Evolutionary conservation across 2,888 invertebrate genomes (phyloP).

Genomic region (Drosophila pseudotakahashii): DNA sequence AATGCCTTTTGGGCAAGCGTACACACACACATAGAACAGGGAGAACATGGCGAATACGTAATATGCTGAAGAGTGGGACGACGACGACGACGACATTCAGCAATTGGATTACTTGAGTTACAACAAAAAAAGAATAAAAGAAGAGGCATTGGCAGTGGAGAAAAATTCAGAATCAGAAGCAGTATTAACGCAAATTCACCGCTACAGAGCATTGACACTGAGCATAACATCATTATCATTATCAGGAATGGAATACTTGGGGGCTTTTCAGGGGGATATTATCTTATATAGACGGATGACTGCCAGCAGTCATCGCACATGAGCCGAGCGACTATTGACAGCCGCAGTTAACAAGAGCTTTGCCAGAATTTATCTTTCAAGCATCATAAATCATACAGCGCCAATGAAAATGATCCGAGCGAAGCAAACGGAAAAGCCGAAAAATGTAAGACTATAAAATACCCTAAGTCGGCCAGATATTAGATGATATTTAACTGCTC

Average conservation of each 20-base stretch:
- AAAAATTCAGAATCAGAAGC: constrained; percentile 11
- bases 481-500: too few species aligned
- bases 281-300: constrained; percentile 26
- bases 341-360: constrained; percentile 74
- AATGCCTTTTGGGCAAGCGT: constrained; percentile 46
- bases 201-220: constrained; percentile 75
- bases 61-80: constrained; percentile 41
- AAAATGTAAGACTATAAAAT: background rate
- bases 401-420: constrained; percentile 17
- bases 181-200: constrained; percentile 54
- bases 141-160: constrained; percentile 3
- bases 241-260: background rate
- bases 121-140: background rate
- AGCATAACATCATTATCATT: constrained; percentile 40
- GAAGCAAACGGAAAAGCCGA: background rate
- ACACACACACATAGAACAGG: background rate
- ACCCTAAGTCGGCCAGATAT: background rate
- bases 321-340: constrained; percentile 66
- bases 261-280: background rate
- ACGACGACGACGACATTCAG: constrained; percentile 10
- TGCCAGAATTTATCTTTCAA: constrained; percentile 75
- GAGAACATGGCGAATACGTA: constrained; percentile 63
- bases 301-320: constrained; percentile 19
- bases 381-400: constrained; percentile 73
- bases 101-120: constrained; percentile 6